A percentile compares a stretch with the other conserved stretches of the same genome.
Evolutionary conservation across 2,113 vertebrate genomes (phyloP).

Genomic region (Alexandromys fortis): DNA sequence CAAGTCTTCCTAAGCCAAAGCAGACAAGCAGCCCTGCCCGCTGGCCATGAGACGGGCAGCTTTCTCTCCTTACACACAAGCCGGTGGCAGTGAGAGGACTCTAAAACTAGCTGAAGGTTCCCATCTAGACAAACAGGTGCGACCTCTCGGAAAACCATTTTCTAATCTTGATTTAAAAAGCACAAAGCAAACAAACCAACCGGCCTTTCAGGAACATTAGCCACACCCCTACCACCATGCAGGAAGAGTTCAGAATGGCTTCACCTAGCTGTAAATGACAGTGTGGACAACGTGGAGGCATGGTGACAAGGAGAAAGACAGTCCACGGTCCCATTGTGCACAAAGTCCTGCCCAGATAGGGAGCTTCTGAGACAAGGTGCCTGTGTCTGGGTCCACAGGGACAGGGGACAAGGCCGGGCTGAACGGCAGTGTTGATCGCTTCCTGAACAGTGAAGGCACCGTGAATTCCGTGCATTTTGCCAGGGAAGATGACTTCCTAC

Average conservation of each 20-base stretch:
- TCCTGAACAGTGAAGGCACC: neutral
- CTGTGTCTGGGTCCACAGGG: neutral
- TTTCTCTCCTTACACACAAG: neutral
- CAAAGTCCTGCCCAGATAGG: neutral
- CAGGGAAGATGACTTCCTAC: neutral
- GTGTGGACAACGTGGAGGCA: neutral
- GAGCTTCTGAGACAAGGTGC: neutral
- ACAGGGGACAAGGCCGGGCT: neutral
- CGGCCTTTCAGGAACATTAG: neutral
- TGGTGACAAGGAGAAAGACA: neutral
- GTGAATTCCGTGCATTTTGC: neutral
- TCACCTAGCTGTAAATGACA: neutral
- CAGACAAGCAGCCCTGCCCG: neutral
- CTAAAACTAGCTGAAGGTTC: neutral
- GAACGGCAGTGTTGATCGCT: neutral
- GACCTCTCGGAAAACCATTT: neutral
- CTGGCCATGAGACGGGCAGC: accelerated
- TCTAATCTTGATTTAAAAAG: conserved; percentile 4
- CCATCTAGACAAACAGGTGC: neutral
- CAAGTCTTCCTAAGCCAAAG: neutral
- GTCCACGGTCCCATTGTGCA: neutral
- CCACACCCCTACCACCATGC: neutral
- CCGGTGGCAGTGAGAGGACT: neutral
- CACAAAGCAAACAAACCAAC: neutral
- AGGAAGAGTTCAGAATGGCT: neutral